Percentiles rank a stretch among this genome's conserved stretches.
These are phyloP conservation scores for Hirtodrosophila duncani DNA, from an alignment of 2,888 invertebrate species.

Conservation along the genomic window DNA sequence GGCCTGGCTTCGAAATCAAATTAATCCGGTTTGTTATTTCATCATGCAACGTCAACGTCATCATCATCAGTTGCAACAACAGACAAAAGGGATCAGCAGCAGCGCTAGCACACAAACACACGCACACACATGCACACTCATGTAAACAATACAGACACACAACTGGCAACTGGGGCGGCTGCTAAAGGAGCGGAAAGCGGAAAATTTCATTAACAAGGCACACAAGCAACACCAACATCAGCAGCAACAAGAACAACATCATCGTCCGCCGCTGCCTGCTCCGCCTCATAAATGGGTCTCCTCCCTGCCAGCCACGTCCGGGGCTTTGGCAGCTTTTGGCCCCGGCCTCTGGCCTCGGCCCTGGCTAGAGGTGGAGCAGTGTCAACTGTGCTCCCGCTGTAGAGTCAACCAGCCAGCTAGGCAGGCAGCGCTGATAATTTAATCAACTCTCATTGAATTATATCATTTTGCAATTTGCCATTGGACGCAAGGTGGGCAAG, in stretches of 20 bases:
- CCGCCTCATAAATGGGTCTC: not conserved
- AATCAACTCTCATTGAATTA: slow-evolving; percentile 74
- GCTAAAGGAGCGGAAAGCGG: slow-evolving; percentile 70
- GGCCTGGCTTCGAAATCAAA: slow-evolving; percentile 64
- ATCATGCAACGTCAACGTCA: slow-evolving; percentile 71
- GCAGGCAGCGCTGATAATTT: slow-evolving; percentile 64
- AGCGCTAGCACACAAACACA: slow-evolving; percentile 21
- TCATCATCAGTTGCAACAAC: slow-evolving; percentile 70
- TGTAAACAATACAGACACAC: slow-evolving; percentile 25
- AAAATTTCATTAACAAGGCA: slow-evolving; percentile 70
- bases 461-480: slow-evolving; percentile 69
- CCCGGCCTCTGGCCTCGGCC: too few relatives aligned
- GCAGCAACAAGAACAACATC: slow-evolving; percentile 26
- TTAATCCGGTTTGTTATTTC: slow-evolving; percentile 76
- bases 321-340: too few relatives aligned
- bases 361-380: not conserved
- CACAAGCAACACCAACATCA: slow-evolving; percentile 44
- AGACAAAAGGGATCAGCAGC: slow-evolving; percentile 58
- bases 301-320: too few relatives aligned
- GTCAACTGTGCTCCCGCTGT: slow-evolving; percentile 6
- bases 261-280: slow-evolving; percentile 17
- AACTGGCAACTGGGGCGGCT: slow-evolving; percentile 38
- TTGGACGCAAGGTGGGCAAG: not conserved
- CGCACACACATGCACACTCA: slow-evolving; percentile 4
- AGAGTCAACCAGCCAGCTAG: slow-evolving; percentile 3